Evolutionary conservation across 1,140 invertebrate species (phyloP), one percentile per base, ranked within the genome.

Genomic region (Papilio polytes): DNA sequence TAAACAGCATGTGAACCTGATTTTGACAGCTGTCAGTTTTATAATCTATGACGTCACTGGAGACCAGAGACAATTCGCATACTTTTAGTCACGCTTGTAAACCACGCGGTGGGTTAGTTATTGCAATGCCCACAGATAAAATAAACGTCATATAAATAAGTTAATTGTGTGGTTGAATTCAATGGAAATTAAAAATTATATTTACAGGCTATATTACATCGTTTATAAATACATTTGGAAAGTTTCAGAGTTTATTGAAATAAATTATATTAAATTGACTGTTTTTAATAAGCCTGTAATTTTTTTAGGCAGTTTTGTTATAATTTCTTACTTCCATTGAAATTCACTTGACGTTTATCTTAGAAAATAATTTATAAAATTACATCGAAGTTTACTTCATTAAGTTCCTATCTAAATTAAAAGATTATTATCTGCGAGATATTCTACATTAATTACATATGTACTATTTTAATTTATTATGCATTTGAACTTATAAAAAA

Each of bases 1-100:
- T 78, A 73, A 70, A 70, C 20, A 86, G 80, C 56, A 82, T 78
- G 80, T 59, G 85, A 83, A 84, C 82, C 85, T 80, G 84, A 80
- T 80, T 77, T 66, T 70, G 63, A 70, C 13, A 70, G 63, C 22
- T 70, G 3, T 18, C 26, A 70, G 1, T 44, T 53, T 63, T 80
- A 63, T 51, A 31, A 15, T 70, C 4, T 15, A 15, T 31, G 13
- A 36, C 12, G 22, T 26, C 4, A 18, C 1, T 70, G 13, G 10
- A 26, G 63, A 36, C 12, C 63, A 70, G 26, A 70, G 63, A 70
- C 26, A 31, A 70, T 70, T 70, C 31, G 63, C 6, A 31, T 15
- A 66, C 12, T 31, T 66, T 66, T 31, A 53, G 15, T 53, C 1
- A n/a, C 48, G 48, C 1, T 51, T 51, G 6, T 36, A 8, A 18